These are phyloP conservation scores for Bubalus kerabau DNA, from an alignment of 2,113 vertebrate genomes.

Conservation along the genomic window DNA sequence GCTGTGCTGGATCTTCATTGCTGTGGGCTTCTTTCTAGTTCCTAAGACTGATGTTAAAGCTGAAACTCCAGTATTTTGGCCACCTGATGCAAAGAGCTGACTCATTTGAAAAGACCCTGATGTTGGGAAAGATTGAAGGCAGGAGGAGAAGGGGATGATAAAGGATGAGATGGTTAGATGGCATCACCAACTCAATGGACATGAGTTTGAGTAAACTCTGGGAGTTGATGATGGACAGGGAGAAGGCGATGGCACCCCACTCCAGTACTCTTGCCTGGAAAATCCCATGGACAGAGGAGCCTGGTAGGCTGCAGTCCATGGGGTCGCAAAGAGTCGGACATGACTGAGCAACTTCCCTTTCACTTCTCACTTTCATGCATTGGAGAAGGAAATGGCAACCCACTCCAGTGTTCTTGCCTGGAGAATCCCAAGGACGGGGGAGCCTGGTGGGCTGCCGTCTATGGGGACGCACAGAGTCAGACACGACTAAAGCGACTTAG, in stretches of 20 bases:
- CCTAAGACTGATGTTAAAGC: background rate
- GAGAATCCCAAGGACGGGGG: too few relatives aligned
- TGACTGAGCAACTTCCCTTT: too few relatives aligned
- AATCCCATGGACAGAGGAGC: too few relatives aligned
- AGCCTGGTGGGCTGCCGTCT: too few relatives aligned
- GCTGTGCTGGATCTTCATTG: background rate
- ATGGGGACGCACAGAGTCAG: too few relatives aligned
- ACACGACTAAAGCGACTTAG: too few relatives aligned
- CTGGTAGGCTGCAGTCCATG: too few relatives aligned
- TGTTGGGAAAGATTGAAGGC: background rate
- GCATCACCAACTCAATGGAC: background rate
- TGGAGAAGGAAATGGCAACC: too few relatives aligned
- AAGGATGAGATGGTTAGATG: background rate
- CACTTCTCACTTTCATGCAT: too few relatives aligned
- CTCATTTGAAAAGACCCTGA: background rate
- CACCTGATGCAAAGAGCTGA: background rate
- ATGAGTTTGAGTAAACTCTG: background rate
- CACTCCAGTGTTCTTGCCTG: too few relatives aligned
- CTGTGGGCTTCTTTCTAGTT: background rate
- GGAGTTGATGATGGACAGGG: background rate
- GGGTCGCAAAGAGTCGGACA: too few relatives aligned
- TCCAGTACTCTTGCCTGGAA: too few relatives aligned
- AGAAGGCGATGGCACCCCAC: background rate
- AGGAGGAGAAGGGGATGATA: background rate
- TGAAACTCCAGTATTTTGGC: background rate